Percentiles rank a stretch among this genome's conserved stretches.
Evolutionary conservation across 2,113 vertebrate species (phyloP).

Genomic region (Mastomys coucha): DNA sequence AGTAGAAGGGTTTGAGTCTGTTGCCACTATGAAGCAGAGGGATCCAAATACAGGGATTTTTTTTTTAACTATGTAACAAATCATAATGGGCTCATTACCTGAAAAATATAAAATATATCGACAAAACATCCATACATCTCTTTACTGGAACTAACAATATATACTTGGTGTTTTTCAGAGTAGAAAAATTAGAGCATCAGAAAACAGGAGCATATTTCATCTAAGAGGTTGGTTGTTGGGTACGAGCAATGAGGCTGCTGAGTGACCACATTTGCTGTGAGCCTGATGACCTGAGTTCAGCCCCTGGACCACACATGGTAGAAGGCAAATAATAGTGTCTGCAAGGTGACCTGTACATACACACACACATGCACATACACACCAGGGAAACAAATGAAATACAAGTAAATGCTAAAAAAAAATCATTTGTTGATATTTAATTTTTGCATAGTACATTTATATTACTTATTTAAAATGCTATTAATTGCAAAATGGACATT

Average conservation of each 20-base stretch:
- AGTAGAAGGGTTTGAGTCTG: background rate
- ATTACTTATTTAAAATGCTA: background rate
- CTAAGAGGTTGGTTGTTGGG: background rate
- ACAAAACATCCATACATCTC: background rate
- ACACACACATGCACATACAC: background rate
- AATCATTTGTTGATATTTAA: background rate
- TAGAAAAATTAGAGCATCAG: background rate
- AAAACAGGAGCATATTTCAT: background rate
- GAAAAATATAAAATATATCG: slow-evolving; percentile 18
- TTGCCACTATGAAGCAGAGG: background rate
- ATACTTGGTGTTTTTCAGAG: background rate
- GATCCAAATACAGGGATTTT: background rate
- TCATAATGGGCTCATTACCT: background rate
- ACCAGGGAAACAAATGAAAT: background rate
- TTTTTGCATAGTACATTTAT: background rate
- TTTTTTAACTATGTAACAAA: background rate
- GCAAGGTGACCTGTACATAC: background rate
- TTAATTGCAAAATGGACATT: background rate
- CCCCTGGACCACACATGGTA: background rate
- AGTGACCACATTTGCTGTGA: too few species aligned
- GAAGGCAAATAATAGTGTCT: background rate
- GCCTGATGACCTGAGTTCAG: background rate
- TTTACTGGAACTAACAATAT: background rate
- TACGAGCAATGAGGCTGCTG: too few species aligned
- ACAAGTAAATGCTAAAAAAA: background rate